Evolutionary conservation across 1,140 invertebrate genomes (phyloP).

Genomic region (Neuroterus valhalla): DNA sequence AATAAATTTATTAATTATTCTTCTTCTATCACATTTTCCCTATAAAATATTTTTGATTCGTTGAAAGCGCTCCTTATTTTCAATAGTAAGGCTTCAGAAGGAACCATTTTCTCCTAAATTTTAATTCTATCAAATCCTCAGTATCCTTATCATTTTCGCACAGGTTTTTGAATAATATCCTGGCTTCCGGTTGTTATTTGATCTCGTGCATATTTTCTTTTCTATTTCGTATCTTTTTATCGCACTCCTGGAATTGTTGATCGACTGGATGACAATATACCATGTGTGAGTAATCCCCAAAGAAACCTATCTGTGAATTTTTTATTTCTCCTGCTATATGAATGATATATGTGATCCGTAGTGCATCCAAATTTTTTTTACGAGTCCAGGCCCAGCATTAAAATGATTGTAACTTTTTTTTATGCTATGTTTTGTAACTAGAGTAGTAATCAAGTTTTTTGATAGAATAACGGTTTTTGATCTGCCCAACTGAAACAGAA

Average conservation of each 20-base stretch:
- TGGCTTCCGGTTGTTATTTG: conserved; percentile 14
- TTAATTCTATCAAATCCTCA: conserved; percentile 16
- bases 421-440: too few relatives aligned
- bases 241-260: conserved; percentile 74
- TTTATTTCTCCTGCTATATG: conserved; percentile 38
- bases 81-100: not conserved
- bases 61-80: too few relatives aligned
- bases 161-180: not conserved
- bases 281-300: conserved; percentile 74
- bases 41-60: too few relatives aligned
- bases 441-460: too few relatives aligned
- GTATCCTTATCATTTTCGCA: conserved; percentile 19
- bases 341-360: not conserved
- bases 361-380: not conserved
- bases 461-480: too few relatives aligned
- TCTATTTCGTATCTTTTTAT: conserved; percentile 60
- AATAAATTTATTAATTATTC: too few relatives aligned
- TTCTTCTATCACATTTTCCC: too few relatives aligned
- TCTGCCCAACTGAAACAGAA: not conserved
- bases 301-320: conserved; percentile 57
- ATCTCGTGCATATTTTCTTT: conserved; percentile 32
- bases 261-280: conserved; percentile 71
- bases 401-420: not conserved
- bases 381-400: not conserved
- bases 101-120: not conserved